Base-by-base conservation (phyloP, 1,140 invertebrate species). In the Drosophila pseudoananassae region DNA sequence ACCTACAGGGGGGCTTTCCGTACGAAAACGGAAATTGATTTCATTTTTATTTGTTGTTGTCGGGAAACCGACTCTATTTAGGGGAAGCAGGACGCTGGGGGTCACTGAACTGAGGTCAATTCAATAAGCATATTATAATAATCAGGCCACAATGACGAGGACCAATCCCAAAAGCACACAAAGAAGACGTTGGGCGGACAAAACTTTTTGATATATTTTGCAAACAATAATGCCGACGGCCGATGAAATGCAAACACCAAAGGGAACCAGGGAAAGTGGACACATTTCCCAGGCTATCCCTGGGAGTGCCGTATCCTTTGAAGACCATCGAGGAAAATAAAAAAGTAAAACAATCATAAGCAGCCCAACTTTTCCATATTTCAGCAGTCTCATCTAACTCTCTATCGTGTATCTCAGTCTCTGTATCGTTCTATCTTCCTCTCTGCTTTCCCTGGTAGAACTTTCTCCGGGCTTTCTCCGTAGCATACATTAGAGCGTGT, bases 401-500 rank as follows among this genome's bases (percentile, higher is more conserved):
- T 58, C 40, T 75, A 43, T 43, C 5, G 14, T n/a, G 33, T 36
- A 10, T 12, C 33, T 36, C 33, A 12, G 3, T 36, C 33, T 36
- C 33, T 6, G 5, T 17, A n/a, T 17, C 14, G 14, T 17, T 20
- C n/a, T 43, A 15, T 43, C 14, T 43, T 6, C 27, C 31, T 17
- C 27, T 20, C 15, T 20, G 17, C 29, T 25, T 17, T 17, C 47
- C 3, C 3, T 14, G 33, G 33, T n/a, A 36, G 9, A 43, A 43
- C 40, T 17, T n/a, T 15, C 9, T 27, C 9, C 23, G 20, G 15
- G n/a, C 20, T 50, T 47, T 47, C 25, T 23, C 36, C 46, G 15
- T 56, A 78, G 83, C 82, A 87, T 87, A 82, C 83, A 87, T 87
- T 87, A 87, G 72, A 76, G 82, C 82, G 82, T 87, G 82, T 87